Evolutionary conservation across 2,113 vertebrate species (phyloP).

Genomic region (Pipra filicauda): DNA sequence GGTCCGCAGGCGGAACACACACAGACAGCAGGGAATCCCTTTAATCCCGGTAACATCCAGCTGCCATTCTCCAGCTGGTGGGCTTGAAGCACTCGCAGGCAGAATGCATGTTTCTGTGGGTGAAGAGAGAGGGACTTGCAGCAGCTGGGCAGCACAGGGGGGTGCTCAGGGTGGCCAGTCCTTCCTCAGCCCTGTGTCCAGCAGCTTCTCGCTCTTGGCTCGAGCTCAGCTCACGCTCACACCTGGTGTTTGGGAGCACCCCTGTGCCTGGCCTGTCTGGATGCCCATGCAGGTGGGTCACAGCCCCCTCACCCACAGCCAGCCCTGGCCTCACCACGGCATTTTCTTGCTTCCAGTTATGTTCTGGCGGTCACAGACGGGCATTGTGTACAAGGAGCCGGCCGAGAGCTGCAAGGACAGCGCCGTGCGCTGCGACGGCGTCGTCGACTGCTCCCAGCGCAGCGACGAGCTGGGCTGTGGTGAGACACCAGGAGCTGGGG

Average conservation of each 20-base stretch:
- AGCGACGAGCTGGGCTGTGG: conserved; percentile 78
- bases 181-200: neutral
- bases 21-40: fast-evolving
- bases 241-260: neutral
- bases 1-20: fast-evolving
- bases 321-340: neutral
- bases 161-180: neutral
- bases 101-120: neutral
- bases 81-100: neutral
- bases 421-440: conserved; percentile 66
- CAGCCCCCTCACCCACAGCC: neutral
- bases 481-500: neutral
- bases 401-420: conserved; percentile 63
- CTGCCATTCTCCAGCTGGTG: neutral
- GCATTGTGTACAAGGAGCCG: conserved; percentile 74
- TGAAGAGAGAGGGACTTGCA: neutral
- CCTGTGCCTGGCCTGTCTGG: neutral
- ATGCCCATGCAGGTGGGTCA: neutral
- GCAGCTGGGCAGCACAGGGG: neutral
- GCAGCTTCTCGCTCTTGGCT: neutral
- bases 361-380: conserved; percentile 70
- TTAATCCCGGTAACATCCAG: neutral
- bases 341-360: conserved; percentile 46
- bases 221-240: neutral
- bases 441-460: conserved; percentile 68